These are phyloP conservation scores for Oncorhynchus keta DNA, from an alignment of 2,113 vertebrate species.

Conservation along the genomic window DNA sequence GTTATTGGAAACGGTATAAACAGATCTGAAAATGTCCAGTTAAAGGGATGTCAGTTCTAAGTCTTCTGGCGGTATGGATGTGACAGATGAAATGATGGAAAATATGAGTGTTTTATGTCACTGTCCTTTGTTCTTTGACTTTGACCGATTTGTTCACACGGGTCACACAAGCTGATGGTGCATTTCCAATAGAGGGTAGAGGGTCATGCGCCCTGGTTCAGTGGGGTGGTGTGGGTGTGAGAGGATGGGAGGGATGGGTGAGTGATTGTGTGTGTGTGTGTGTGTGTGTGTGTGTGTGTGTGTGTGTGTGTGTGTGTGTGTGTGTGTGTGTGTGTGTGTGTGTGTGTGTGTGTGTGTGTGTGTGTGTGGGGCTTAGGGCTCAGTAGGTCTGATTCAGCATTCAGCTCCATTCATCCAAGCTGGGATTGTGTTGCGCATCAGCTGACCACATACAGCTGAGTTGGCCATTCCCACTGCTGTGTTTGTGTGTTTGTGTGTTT, in stretches of 20 bases:
- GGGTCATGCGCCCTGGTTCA: slow-evolving; percentile 1
- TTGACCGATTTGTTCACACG: neutral
- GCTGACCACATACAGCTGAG: slow-evolving; percentile 55
- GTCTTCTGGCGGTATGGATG: too few relatives aligned
- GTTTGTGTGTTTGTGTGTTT: slow-evolving; percentile 59
- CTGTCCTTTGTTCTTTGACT: too few relatives aligned
- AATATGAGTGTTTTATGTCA: too few relatives aligned
- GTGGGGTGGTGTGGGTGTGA: neutral
- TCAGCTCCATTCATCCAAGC: slow-evolving; percentile 60
- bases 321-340: too few relatives aligned
- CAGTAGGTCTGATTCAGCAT: slow-evolving; percentile 67
- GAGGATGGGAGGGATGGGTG: neutral
- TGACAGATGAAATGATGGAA: too few relatives aligned
- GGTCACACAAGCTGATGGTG: neutral
- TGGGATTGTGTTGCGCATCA: slow-evolving; percentile 67
- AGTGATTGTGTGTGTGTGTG: neutral
- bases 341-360: neutral
- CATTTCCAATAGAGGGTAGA: slow-evolving; percentile 1
- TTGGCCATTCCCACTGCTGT: slow-evolving; percentile 56
- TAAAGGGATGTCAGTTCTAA: too few relatives aligned
- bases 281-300: too few relatives aligned
- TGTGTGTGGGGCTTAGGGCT: slow-evolving; percentile 16
- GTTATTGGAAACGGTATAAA: too few relatives aligned
- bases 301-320: too few relatives aligned
- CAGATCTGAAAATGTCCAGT: too few relatives aligned